A percentile compares a stretch with the other conserved stretches of the same genome.
Conservation (phyloP, 2,888 invertebrate species). For the Leucozona laternaria region DNA sequence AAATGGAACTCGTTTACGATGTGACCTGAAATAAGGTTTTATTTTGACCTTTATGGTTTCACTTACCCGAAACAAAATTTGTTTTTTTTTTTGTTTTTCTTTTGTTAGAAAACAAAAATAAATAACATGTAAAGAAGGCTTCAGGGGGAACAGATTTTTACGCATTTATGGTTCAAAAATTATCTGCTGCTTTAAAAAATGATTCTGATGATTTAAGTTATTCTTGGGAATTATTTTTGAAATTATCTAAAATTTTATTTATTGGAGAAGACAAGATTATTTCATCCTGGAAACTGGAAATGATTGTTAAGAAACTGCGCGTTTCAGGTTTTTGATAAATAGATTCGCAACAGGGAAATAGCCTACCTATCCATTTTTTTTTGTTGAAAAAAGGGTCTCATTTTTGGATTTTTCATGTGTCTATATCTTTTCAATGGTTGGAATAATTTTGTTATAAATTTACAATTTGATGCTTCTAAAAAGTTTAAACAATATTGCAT, state of each 20-base stretch:
- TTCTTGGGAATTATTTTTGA: background rate
- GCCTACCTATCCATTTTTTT: too few species aligned
- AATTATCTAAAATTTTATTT: background rate
- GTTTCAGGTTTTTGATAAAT: too few species aligned
- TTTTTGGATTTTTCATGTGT: too few species aligned
- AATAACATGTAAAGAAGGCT: background rate
- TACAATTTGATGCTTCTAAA: too few species aligned
- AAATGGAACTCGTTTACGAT: slow-evolving; percentile 34
- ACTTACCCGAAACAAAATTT: slow-evolving; percentile 3
- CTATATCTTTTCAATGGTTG: too few species aligned
- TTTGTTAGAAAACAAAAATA: background rate
- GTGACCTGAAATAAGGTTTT: slow-evolving; percentile 27
- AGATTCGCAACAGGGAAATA: too few species aligned
- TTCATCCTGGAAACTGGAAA: too few species aligned
- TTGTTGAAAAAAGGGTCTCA: too few species aligned
- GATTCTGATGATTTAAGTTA: background rate
- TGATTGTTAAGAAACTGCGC: too few species aligned
- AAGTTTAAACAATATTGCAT: too few species aligned
- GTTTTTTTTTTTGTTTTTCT: background rate
- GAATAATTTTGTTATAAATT: too few species aligned
- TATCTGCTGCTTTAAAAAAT: background rate
- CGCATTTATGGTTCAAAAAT: background rate
- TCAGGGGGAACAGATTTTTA: background rate
- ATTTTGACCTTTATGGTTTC: slow-evolving; percentile 12
- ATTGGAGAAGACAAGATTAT: too few species aligned